Evolutionary conservation across 2,797 vertebrate genomes (phyloP), one percentile per base, ranked within the genome.

Genomic region (Synanceia verrucosa): DNA sequence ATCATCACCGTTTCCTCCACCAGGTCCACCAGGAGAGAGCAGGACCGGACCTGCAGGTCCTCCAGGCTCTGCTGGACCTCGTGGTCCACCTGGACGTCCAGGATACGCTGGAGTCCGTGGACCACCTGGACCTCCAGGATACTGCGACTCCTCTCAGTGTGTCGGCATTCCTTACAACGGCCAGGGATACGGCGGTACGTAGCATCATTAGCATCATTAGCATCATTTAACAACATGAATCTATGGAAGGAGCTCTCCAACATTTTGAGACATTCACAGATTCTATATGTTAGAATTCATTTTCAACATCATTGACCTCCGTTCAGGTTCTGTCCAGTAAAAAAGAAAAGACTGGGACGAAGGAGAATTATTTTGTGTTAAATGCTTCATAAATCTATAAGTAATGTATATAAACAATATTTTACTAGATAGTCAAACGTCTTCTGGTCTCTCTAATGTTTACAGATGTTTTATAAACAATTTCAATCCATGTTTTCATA

Each of bases 71-170:
- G 73, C 94, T 23, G 98, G 98, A 62, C 82, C 95, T 6, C 96
- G 96, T 1, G 98, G 98, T 0, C 95, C 96, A 0, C 95, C 96
- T 1, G 97, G 98, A 60, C 96, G 98, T 76, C 95, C 95, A 21
- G 97, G 98, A 57, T 93, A 95, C 46, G 90, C 92, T 1, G 98
- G 98, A 9, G 87, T 96, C 73, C 94, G 97, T 37, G 98, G 98
- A 1, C 96, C 97, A 0, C 93, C 96, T 0, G 98, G 98, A 26
- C 94, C 96, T 48, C 81, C 97, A 19, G 98, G 98, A 23, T 99
- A 99, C 87, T 99, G 98, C 33, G 98, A 99, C 89, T 98, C 98
- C 5, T 99, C 98, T 56, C 96, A 97, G 91, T 99, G 98, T 60
- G 95, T 97, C 31, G 97, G 98, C 61, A 98, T 99, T 80, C 96